These are phyloP conservation scores for Fistularia tabacaria DNA, from an alignment of 2,797 vertebrate genomes.

Conservation along the genomic window DNA sequence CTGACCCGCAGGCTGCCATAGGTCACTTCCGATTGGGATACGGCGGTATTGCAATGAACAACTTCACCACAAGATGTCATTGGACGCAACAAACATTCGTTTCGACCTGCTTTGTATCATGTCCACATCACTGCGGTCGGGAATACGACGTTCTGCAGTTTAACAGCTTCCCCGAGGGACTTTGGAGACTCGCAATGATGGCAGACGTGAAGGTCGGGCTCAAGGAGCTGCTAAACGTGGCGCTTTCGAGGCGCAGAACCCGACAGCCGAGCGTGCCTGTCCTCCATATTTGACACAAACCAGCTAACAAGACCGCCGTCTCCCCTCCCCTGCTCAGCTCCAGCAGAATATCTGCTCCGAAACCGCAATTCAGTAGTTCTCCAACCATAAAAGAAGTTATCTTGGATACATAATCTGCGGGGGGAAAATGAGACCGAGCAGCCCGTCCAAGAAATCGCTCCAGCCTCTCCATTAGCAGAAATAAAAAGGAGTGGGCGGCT, in stretches of 20 bases:
- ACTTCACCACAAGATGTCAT: too few relatives aligned
- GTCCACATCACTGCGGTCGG: too few relatives aligned
- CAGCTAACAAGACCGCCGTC: not conserved
- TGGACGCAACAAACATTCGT: too few relatives aligned
- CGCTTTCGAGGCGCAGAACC: too few relatives aligned
- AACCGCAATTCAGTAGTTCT: constrained; percentile 9
- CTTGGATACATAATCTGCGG: constrained; percentile 21
- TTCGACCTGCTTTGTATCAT: too few relatives aligned
- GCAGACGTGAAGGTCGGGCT: constrained; percentile 1
- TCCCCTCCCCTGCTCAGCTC: constrained; percentile 1
- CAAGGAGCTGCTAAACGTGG: not conserved
- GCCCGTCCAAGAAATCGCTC: constrained; percentile 46
- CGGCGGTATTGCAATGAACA: too few relatives aligned
- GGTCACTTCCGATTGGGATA: too few relatives aligned
- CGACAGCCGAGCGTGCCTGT: not conserved
- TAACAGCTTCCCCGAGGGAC: too few relatives aligned
- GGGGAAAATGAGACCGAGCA: constrained; percentile 18
- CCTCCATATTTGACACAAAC: not conserved
- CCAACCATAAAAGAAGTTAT: constrained; percentile 32
- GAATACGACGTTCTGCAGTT: too few relatives aligned
- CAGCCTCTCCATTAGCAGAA: constrained; percentile 41
- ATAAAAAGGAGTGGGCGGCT: constrained; percentile 33
- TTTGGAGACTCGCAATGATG: not conserved
- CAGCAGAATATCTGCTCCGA: constrained; percentile 1
- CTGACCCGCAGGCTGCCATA: too few relatives aligned